Evolutionary conservation across 2,797 vertebrate genomes (phyloP).

Genomic region (Hypotaenidia philippensis): DNA sequence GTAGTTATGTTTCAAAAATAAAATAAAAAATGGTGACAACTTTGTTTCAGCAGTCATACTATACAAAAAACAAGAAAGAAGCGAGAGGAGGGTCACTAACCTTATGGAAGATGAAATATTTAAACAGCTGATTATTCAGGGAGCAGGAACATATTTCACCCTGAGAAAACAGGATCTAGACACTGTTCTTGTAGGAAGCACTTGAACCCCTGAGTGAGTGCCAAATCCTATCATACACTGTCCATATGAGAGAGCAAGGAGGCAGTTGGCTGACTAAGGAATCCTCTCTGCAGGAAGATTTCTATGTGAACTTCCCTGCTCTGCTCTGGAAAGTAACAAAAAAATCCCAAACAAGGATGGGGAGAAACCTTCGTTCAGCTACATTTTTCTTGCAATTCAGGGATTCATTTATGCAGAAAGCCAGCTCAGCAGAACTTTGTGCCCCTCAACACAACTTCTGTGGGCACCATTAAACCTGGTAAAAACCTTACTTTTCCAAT

Average conservation of each 20-base stretch:
- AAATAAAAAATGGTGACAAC: background rate
- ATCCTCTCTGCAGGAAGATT: background rate
- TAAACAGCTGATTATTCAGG: background rate
- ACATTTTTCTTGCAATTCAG: background rate
- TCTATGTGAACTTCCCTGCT: background rate
- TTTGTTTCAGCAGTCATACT: background rate
- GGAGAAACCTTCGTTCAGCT: background rate
- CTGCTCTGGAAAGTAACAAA: background rate
- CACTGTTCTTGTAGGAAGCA: background rate
- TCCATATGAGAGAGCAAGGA: background rate
- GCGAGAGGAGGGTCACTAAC: background rate
- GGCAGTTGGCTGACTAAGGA: background rate
- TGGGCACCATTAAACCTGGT: background rate
- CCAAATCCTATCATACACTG: background rate
- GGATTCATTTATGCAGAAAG: background rate
- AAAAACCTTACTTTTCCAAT: background rate
- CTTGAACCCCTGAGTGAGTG: conserved; percentile 5
- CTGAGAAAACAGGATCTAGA: background rate
- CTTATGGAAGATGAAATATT: background rate
- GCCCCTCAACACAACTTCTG: background rate
- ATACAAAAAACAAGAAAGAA: background rate
- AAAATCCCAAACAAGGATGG: background rate
- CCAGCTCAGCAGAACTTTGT: background rate
- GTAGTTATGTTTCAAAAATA: background rate
- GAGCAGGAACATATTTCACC: background rate